Base-by-base conservation (phyloP, 2,113 vertebrate species). In the Bagarius yarrelli region DNA sequence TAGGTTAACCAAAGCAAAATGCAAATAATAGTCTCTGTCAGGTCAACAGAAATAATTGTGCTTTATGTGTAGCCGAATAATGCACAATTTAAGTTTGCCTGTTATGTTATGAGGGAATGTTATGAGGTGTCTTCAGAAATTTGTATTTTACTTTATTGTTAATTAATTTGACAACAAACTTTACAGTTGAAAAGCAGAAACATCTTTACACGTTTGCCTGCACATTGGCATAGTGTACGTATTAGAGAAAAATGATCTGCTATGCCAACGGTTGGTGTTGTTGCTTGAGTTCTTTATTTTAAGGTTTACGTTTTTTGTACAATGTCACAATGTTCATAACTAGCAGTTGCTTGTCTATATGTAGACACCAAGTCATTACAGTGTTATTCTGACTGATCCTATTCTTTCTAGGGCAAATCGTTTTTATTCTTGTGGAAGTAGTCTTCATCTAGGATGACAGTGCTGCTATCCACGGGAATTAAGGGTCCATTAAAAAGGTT, bases 11-110 rank as follows among this genome's bases (percentile, higher is more conserved):
- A 63, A 44, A 73, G 30, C 67, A 74, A 40, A 73, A 81, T 74
- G 34, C 59, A 74, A 81, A 47, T 76, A 80, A 47, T 74, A 21
- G 11, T 44, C 78, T 47, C 9, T 27, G 77, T 60, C 23, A 27
- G 19, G 59, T 44, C 52, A 21, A 34, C 11, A 36, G 15, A 60
- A 61, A 27, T 32, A 55, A 21, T 53, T 55, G 50, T 72, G 44
- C 16, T 30, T 16, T 71, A 5, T 70, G n/a, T 71, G 69, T 1
- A 32, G n/a, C 13, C 19, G 47, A 47, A 47, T 27, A 44, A 30
- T 19, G 44, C 44, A 47, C 9, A 8, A 47, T 47, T 47, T 47
- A 8, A 8, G 5, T 8, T 8, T 47, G 44, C n/a, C n/a, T 47
- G 9, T 47, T 47, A 11, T 9, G 44, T 6, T 47, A 47, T 47